Evolutionary conservation across 2,797 vertebrate species (phyloP).

Genomic region (Notoglanidium macrostoma): DNA sequence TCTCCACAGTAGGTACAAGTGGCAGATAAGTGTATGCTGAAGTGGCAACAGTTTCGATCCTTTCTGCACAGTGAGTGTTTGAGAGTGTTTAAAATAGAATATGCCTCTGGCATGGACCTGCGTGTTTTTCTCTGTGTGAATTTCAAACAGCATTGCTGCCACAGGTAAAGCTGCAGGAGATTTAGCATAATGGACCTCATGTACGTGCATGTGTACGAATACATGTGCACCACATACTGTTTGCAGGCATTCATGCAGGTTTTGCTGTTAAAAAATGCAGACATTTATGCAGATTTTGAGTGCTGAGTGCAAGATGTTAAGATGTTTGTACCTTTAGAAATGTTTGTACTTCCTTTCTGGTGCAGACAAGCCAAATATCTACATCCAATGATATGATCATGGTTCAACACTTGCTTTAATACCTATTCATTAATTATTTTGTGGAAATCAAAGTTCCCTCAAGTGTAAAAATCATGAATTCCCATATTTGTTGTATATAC

Average conservation of each 20-base stretch:
- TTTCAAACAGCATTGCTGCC: slow-evolving; percentile 18
- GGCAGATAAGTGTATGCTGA: background rate
- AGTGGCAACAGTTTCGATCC: background rate
- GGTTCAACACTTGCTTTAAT: background rate
- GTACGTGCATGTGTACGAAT: background rate
- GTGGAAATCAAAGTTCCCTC: background rate
- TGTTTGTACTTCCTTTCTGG: background rate
- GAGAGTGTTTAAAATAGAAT: slow-evolving; percentile 15
- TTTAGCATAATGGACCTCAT: background rate
- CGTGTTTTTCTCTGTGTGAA: slow-evolving; percentile 18
- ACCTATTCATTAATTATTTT: background rate
- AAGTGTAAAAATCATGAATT: background rate
- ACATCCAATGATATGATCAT: background rate
- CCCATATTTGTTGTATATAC: background rate
- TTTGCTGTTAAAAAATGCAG: too few species aligned
- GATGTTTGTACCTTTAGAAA: background rate
- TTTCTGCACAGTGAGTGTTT: background rate
- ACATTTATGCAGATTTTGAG: too few species aligned
- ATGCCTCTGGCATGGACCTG: background rate
- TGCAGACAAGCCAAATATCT: background rate
- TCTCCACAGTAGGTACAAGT: slow-evolving; percentile 1
- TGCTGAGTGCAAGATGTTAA: background rate
- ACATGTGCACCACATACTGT: background rate
- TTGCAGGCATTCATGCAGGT: background rate
- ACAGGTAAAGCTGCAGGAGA: background rate